Conservation (phyloP, 2,888 invertebrate species). For the Philaethria dido region DNA sequence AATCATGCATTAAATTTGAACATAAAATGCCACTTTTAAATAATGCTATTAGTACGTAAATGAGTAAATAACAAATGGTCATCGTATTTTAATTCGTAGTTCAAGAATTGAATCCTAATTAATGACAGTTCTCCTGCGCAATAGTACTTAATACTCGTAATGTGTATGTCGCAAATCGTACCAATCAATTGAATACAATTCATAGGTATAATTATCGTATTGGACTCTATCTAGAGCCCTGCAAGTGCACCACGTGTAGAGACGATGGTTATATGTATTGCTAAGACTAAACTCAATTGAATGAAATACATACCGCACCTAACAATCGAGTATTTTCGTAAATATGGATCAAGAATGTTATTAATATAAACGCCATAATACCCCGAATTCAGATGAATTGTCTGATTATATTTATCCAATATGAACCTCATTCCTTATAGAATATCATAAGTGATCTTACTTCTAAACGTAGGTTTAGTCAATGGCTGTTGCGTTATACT, state of each 20-base stretch:
- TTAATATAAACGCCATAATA: conserved; percentile 22
- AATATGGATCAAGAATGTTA: conserved; percentile 21
- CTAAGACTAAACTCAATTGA: conserved; percentile 18
- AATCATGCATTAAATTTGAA: background rate
- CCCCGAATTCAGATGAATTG: conserved; percentile 18
- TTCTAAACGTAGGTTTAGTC: background rate
- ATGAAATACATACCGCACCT: conserved; percentile 24
- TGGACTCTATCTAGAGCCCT: conserved; percentile 29
- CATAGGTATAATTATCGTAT: conserved; percentile 32
- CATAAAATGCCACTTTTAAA: background rate
- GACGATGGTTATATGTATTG: conserved; percentile 3
- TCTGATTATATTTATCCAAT: conserved; percentile 4
- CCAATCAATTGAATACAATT: conserved; percentile 47
- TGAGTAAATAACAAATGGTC: background rate
- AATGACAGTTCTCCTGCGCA: conserved; percentile 4
- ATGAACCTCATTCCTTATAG: background rate
- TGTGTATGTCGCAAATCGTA: conserved; percentile 42
- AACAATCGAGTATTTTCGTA: conserved; percentile 23
- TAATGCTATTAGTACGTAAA: background rate
- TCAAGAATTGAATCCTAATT: background rate
- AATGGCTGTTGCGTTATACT: background rate
- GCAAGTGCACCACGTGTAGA: conserved; percentile 25
- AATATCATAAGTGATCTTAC: background rate
- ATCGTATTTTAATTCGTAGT: conserved; percentile 18
- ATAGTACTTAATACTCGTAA: conserved; percentile 5